phyloP scores from a whole-genome alignment of 2,113 vertebrate species.

The Dolichotis patagonum region DNA sequence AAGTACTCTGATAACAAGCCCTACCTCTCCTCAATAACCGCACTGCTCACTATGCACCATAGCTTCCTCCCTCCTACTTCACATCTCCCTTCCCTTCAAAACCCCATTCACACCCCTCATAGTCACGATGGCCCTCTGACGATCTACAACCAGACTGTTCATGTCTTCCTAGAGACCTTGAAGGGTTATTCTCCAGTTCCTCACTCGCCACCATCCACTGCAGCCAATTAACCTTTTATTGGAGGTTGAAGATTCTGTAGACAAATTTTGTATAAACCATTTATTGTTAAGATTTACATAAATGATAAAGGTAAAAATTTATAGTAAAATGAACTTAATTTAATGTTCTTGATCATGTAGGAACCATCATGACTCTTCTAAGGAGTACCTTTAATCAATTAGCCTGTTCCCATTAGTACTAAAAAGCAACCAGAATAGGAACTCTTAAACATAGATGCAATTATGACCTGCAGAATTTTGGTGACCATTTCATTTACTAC shows the following conservation, averaged over 20 bases:
- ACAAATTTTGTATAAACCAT: background rate
- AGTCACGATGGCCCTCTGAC: background rate
- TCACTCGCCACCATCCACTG: background rate
- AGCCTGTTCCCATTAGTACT: background rate
- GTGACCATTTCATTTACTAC: background rate
- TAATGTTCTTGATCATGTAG: background rate
- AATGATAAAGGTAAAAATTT: background rate
- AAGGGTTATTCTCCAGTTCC: background rate
- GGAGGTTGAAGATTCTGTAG: background rate
- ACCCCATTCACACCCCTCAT: no score
- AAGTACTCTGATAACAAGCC: accelerated
- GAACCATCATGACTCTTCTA: background rate
- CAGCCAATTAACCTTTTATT: background rate
- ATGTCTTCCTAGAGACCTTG: background rate
- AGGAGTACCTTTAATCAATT: background rate
- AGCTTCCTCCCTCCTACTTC: background rate
- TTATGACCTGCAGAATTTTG: background rate
- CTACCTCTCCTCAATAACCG: background rate
- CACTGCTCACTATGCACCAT: background rate
- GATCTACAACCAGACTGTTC: background rate
- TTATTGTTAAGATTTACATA: background rate
- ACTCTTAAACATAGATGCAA: background rate
- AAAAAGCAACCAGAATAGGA: background rate
- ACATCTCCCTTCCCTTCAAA: background rate
- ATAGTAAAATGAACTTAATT: background rate